Evolutionary conservation across 1,140 invertebrate genomes (phyloP), one percentile per base, ranked within the genome.

Genomic region (Drosophila parabipectinata): DNA sequence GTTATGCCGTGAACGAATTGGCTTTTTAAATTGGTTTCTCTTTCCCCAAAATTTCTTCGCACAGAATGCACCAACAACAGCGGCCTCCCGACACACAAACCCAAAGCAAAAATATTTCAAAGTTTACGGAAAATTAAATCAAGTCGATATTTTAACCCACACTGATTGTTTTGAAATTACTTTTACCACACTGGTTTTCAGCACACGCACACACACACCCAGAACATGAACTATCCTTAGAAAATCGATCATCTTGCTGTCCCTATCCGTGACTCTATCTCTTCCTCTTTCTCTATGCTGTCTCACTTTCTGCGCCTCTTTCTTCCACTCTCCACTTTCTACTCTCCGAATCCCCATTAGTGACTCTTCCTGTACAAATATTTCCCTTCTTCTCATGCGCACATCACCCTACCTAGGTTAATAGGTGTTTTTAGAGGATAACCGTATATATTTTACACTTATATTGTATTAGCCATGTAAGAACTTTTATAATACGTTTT

Each of bases 391-490:
- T 15, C 41, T 53, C 56, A 76, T 75, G 53, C 61, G 67, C 77
- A 62, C 47, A 18, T 4, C 44, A 55, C 68, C 28, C 34, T 28
- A 47, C 57, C 30, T 67, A 72, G 79, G 61, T 51, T 84, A 84
- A 59, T 83, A 83, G 79, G 79, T 83, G 79, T 66, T 74, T 74
- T 82, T 83, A 53, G 6, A 41, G 52, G 32, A 41, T 64, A 67
- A 45, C 68, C n/a, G 30, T 34, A 57, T 54, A 57, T 68, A 68
- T 68, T 61, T 45, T 58, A 79, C 72, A 76, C 66, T 39, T 47
- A 72, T 71, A 50, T 82, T 83, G 75, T 83, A 74, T 71, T 83
- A 82, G 79, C 57, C 71, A 21, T 62, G 48, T 83, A 82, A 82
- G 79, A 52, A 75, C 53, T 50, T 83, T 55, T 63, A 50, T 62